Conservation (phyloP, 2,888 invertebrate species). For the Drosophila kokeensis region DNA sequence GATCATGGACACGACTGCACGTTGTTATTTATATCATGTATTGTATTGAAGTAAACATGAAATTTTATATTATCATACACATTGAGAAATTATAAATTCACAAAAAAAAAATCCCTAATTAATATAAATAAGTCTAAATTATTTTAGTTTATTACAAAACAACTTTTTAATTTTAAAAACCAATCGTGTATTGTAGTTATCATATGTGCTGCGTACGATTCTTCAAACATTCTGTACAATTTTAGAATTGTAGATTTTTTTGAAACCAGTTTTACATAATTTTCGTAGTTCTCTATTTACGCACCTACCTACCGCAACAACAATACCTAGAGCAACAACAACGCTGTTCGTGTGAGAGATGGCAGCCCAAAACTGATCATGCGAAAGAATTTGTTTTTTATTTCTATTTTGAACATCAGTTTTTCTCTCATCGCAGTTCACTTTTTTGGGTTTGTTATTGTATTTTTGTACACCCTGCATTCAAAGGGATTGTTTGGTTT, state of each 20-base stretch:
- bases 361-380: conserved; percentile 68
- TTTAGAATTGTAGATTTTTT: conserved; percentile 19
- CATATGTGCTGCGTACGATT: neutral
- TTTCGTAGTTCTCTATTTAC: conserved; percentile 40
- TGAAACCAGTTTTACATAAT: conserved; percentile 50
- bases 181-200: neutral
- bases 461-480: conserved; percentile 22
- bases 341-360: conserved; percentile 18
- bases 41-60: neutral
- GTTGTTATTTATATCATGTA: conserved; percentile 6
- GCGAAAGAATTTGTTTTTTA: conserved; percentile 71
- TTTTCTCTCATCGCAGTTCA: conserved; percentile 41
- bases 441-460: neutral
- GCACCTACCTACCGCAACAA: conserved; percentile 27
- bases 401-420: conserved; percentile 38
- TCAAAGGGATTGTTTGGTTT: neutral
- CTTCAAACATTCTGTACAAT: neutral
- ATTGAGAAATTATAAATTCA: neutral
- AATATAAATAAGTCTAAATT: neutral
- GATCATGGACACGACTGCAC: conserved; percentile 42
- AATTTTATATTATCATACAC: neutral
- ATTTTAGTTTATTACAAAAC: neutral
- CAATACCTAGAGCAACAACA: conserved; percentile 6
- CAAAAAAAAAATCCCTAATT: neutral
- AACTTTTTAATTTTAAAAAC: neutral